A percentile compares a stretch with the other conserved stretches of the same genome.
These are phyloP conservation scores for Urocynchramus pylzowi DNA, from an alignment of 2,113 vertebrate genomes.

Conservation along the genomic window DNA sequence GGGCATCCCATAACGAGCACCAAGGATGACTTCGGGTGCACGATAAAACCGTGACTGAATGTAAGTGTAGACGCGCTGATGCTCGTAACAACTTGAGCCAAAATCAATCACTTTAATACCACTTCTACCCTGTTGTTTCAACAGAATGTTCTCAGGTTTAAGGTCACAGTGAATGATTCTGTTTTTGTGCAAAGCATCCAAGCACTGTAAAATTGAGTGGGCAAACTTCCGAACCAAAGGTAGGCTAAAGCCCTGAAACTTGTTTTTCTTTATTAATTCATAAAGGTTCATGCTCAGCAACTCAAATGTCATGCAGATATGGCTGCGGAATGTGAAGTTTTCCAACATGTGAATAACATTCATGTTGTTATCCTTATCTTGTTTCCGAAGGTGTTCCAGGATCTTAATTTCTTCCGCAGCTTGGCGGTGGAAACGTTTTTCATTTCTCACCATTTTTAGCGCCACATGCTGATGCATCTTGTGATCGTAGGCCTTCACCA, in stretches of 20 bases:
- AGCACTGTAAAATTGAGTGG: slow-evolving; percentile 97
- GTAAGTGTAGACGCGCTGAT: slow-evolving; percentile 98
- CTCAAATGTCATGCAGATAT: slow-evolving; percentile 99
- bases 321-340: slow-evolving; percentile 97
- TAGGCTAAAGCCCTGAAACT: slow-evolving; percentile 98
- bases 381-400: slow-evolving; percentile 93
- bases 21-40: slow-evolving; percentile 96
- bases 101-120: slow-evolving; percentile 99
- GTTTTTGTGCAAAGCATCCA: slow-evolving; percentile 95
- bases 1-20: slow-evolving; percentile 95
- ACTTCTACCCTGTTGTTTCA: slow-evolving; percentile 97
- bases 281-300: slow-evolving; percentile 99
- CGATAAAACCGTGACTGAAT: slow-evolving; percentile 98
- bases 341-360: slow-evolving; percentile 99
- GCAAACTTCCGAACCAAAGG: slow-evolving; percentile 97
- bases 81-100: slow-evolving; percentile 97
- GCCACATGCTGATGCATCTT: slow-evolving; percentile 92
- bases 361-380: slow-evolving; percentile 96
- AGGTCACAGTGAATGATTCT: slow-evolving; percentile 99
- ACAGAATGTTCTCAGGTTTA: slow-evolving; percentile 96
- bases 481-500: slow-evolving; percentile 97
- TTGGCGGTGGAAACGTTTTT: slow-evolving; percentile 98
- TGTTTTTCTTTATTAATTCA: slow-evolving; percentile 98
- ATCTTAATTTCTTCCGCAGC: slow-evolving; percentile 97
- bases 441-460: slow-evolving; percentile 98